These are phyloP conservation scores for Diploscapter pachys DNA, from an alignment of 1,140 invertebrate species.

Conservation along the genomic window DNA sequence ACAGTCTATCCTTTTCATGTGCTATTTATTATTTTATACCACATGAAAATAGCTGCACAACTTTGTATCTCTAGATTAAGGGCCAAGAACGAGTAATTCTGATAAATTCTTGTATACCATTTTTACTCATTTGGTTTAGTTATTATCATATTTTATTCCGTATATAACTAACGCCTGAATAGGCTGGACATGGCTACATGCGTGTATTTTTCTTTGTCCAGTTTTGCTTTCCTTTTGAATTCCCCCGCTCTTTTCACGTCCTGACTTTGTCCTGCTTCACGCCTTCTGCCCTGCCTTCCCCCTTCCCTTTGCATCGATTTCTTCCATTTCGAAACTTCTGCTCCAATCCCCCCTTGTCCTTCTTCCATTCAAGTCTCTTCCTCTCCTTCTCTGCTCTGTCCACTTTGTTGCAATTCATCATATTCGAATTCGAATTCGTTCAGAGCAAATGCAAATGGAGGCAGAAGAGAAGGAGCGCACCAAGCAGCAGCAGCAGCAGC, in stretches of 20 bases:
- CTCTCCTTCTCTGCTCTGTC: not conserved
- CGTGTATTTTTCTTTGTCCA: too few species aligned
- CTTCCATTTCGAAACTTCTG: not conserved
- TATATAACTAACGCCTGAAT: too few species aligned
- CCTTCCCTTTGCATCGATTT: constrained; percentile 12
- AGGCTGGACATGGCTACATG: too few species aligned
- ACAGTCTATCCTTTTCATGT: too few species aligned
- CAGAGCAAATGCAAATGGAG: constrained; percentile 1
- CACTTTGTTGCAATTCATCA: constrained; percentile 8
- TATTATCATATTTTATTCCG: too few species aligned
- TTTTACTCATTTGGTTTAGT: too few species aligned
- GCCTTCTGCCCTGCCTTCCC: constrained; percentile 1
- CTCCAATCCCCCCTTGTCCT: not conserved
- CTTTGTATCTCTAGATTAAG: too few species aligned
- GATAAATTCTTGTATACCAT: too few species aligned
- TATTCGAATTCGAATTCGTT: constrained; percentile 6
- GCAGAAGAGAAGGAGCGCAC: constrained; percentile 6
- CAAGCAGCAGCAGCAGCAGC: constrained; percentile 1
- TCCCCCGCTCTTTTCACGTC: not conserved
- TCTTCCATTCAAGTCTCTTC: not conserved
- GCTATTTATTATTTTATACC: too few species aligned
- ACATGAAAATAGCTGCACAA: too few species aligned
- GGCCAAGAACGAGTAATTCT: too few species aligned
- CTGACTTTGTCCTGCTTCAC: constrained; percentile 17
- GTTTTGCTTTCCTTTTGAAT: not conserved